A percentile compares a stretch with the other conserved stretches of the same genome.
Evolutionary conservation across 2,888 invertebrate species (phyloP).

Genomic region (Agrotis exclamationis): DNA sequence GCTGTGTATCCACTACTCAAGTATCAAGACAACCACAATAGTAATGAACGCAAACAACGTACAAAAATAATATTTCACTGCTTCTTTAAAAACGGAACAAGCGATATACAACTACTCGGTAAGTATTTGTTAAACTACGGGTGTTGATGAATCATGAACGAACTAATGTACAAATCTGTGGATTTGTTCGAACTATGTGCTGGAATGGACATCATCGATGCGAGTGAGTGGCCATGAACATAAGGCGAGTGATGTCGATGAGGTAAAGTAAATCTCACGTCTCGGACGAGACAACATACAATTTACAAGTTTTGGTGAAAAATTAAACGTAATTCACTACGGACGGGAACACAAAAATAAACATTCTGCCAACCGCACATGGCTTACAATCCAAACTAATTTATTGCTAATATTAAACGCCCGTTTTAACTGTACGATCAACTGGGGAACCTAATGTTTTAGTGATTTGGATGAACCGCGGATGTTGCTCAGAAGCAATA

Average conservation of each 20-base stretch:
- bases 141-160: conserved; percentile 71
- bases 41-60: conserved; percentile 78
- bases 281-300: conserved; percentile 64
- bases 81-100: conserved; percentile 78
- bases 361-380: conserved; percentile 77
- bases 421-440: conserved; percentile 46
- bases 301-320: conserved; percentile 75
- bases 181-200: conserved; percentile 80
- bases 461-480: conserved; percentile 30
- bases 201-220: conserved; percentile 82
- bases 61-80: conserved; percentile 82
- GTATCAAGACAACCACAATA: conserved; percentile 75
- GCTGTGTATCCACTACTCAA: conserved; percentile 68
- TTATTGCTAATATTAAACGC: conserved; percentile 63
- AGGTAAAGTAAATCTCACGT: conserved; percentile 71
- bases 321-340: conserved; percentile 83
- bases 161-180: conserved; percentile 75
- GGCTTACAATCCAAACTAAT: conserved; percentile 65
- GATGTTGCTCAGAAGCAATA: conserved; percentile 43
- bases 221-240: conserved; percentile 59
- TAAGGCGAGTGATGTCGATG: conserved; percentile 68
- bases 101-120: conserved; percentile 81
- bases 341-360: conserved; percentile 89
- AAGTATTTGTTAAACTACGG: conserved; percentile 79
- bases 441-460: conserved; percentile 31